Conservation (phyloP, 2,113 vertebrate genomes). For the Arizona elegans region DNA sequence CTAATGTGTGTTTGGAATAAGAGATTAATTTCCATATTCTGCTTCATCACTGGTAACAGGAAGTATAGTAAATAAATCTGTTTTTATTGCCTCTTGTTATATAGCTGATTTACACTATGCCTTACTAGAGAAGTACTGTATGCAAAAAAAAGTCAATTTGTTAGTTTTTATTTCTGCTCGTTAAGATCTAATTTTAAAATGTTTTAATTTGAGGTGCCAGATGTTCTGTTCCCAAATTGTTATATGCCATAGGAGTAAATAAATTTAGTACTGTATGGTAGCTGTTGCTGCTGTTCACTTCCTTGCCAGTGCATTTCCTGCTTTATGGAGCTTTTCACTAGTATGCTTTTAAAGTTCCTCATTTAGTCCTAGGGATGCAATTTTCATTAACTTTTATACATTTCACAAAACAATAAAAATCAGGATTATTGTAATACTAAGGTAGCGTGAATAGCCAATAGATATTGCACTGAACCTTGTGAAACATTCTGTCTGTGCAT, state of each 20-base stretch:
- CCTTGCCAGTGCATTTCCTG: not conserved
- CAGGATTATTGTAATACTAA: not conserved
- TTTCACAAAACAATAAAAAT: not conserved
- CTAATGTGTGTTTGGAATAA: fast-evolving
- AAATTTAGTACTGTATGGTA: not conserved
- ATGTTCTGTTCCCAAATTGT: constrained; percentile 39
- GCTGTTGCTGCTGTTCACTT: not conserved
- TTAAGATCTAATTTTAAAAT: constrained; percentile 35
- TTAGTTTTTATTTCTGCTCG: constrained; percentile 43
- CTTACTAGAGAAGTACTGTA: not conserved
- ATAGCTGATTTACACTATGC: constrained; percentile 40
- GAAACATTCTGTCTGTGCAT: not conserved
- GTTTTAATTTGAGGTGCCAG: constrained; percentile 50
- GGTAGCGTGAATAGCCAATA: not conserved
- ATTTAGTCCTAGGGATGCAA: not conserved
- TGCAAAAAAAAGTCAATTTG: constrained; percentile 29
- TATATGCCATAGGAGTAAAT: constrained; percentile 26
- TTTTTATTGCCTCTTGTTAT: constrained; percentile 26
- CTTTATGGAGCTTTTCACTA: not conserved
- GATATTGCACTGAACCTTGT: not conserved
- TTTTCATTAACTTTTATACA: not conserved
- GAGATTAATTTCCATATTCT: constrained; percentile 28
- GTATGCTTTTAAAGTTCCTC: not conserved
- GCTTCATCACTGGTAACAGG: not conserved
- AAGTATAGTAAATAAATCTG: constrained; percentile 18